These are phyloP conservation scores for Dinomys branickii DNA, from an alignment of 2,113 vertebrate species.

Conservation along the genomic window DNA sequence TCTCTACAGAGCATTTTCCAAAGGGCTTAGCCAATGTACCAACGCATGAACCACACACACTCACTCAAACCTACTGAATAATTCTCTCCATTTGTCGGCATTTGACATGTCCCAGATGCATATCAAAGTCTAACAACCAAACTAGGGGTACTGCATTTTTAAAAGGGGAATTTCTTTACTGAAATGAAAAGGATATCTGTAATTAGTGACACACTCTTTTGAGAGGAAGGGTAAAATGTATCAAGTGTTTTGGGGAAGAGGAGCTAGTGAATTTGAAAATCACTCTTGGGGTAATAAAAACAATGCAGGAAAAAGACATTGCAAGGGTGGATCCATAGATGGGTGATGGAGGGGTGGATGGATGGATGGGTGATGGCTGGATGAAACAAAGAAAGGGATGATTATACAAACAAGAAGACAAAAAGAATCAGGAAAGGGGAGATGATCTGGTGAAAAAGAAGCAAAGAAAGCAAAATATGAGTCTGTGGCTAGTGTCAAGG, in stretches of 20 bases:
- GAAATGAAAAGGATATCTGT: background rate
- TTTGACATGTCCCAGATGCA: background rate
- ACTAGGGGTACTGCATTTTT: background rate
- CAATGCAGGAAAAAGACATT: background rate
- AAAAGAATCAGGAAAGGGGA: background rate
- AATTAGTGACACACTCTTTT: background rate
- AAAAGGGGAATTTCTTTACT: background rate
- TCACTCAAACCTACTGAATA: background rate
- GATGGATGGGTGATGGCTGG: background rate
- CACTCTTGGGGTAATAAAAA: background rate
- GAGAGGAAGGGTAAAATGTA: background rate
- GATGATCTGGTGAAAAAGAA: background rate
- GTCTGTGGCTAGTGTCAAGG: background rate
- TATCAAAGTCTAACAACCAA: background rate
- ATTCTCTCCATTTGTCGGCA: background rate
- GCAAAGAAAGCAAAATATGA: background rate
- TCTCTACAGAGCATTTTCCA: background rate
- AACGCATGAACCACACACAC: background rate
- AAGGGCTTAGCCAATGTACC: background rate
- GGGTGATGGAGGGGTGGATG: background rate
- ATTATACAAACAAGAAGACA: background rate
- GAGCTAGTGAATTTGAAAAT: background rate
- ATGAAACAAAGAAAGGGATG: background rate
- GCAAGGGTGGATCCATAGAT: background rate
- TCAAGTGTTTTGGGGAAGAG: background rate